phyloP scores from a whole-genome alignment of 2,797 vertebrate genomes.

The Bradypodion ventrale region DNA sequence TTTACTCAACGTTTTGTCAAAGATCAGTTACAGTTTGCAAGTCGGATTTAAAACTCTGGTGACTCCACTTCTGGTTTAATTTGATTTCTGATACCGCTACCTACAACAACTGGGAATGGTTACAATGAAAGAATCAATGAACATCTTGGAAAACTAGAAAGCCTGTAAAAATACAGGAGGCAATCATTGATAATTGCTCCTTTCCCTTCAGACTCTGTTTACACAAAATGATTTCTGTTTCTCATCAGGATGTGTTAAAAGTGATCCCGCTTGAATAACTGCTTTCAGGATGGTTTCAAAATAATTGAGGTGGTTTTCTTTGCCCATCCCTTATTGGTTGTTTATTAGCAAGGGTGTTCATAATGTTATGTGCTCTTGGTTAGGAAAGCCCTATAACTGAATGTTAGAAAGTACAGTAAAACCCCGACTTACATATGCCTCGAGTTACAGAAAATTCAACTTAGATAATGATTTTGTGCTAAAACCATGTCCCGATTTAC shows the following conservation, averaged over 20 bases:
- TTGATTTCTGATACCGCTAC: background rate
- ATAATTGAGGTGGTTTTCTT: background rate
- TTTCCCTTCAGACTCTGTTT: background rate
- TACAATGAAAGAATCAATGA: background rate
- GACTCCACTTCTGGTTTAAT: background rate
- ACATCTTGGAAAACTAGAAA: background rate
- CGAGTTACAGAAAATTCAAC: too few species aligned
- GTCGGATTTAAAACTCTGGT: background rate
- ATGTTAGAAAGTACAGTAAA: too few species aligned
- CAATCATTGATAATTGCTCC: background rate
- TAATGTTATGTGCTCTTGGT: background rate
- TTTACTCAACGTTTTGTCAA: background rate
- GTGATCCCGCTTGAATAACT: background rate
- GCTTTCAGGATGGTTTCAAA: background rate
- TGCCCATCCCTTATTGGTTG: background rate
- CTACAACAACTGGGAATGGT: background rate
- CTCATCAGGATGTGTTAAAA: background rate
- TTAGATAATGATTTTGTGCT: too few species aligned
- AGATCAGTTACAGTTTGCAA: background rate
- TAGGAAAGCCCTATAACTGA: background rate
- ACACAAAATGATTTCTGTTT: background rate
- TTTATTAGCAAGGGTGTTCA: background rate
- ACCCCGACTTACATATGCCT: too few species aligned
- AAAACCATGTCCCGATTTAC: too few species aligned
- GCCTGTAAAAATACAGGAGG: constrained; percentile 3